Conservation (phyloP, 2,113 vertebrate species). For the Lates calcarifer region DNA sequence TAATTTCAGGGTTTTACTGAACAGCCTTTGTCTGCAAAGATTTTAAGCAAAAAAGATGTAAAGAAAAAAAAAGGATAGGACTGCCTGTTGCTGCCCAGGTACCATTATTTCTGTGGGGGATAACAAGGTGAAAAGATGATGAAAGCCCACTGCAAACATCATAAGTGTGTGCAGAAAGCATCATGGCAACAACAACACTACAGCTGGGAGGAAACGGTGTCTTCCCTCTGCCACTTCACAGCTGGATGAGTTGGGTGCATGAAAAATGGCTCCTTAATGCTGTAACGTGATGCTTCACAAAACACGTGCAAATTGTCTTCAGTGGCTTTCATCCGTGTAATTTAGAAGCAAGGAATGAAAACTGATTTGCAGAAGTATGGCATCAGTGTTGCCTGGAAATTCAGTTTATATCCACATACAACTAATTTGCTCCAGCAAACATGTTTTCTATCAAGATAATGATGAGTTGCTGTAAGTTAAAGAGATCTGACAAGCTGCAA, state of each 20-base stretch:
- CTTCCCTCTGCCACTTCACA: constrained; percentile 14
- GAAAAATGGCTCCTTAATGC: constrained; percentile 7
- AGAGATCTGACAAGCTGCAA: not conserved
- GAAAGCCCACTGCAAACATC: not conserved
- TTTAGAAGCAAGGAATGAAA: not conserved
- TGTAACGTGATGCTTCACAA: not conserved
- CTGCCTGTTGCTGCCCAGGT: not conserved
- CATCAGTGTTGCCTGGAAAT: not conserved
- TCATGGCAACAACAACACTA: not conserved
- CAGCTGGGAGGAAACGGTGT: not conserved
- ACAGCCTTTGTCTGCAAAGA: not conserved
- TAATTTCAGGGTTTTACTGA: not conserved
- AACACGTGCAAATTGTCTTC: not conserved
- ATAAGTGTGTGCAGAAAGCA: constrained; percentile 17
- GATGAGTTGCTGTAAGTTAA: no score
- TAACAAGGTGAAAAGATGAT: not conserved
- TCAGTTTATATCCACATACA: not conserved
- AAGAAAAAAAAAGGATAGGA: not conserved
- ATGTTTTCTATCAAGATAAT: not conserved
- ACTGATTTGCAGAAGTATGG: not conserved
- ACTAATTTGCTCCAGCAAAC: not conserved
- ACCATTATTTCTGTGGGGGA: not conserved
- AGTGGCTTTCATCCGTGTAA: not conserved
- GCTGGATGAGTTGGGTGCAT: constrained; percentile 1
- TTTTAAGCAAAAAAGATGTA: not conserved